phyloP scores from a whole-genome alignment of 2,113 vertebrate genomes.

The Apeltes quadracus region DNA sequence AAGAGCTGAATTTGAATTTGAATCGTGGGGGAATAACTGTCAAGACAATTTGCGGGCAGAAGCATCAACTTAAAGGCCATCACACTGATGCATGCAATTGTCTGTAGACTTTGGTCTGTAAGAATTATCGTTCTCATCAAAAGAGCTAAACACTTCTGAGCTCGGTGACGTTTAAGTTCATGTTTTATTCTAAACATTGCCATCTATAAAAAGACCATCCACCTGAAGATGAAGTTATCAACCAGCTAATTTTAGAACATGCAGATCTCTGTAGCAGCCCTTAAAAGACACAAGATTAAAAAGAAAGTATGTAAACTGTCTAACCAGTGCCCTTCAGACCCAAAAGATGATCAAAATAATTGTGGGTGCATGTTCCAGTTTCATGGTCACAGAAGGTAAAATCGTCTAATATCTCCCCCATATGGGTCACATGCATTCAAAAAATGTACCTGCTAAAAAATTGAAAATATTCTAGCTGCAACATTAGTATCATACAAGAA shows the following conservation, averaged over 20 bases:
- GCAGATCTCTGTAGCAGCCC: not conserved
- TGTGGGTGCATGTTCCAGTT: not conserved
- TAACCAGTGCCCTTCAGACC: not conserved
- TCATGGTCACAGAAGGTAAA: not conserved
- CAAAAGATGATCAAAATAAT: not conserved
- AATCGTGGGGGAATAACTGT: slow-evolving; percentile 17
- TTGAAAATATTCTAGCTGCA: not conserved
- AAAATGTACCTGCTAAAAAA: not conserved
- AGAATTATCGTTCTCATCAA: not conserved
- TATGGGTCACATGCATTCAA: not conserved
- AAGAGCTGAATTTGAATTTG: not conserved
- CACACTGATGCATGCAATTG: not conserved
- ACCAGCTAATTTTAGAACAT: not conserved
- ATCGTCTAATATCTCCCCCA: not conserved
- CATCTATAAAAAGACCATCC: not conserved
- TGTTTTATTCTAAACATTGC: not conserved
- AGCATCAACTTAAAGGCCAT: slow-evolving; percentile 2
- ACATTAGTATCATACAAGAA: not conserved
- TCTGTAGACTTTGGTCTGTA: not conserved
- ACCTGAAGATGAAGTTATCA: not conserved
- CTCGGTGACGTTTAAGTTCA: not conserved
- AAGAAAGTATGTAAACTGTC: not conserved
- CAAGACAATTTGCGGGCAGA: slow-evolving; percentile 12
- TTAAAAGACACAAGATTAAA: not conserved
- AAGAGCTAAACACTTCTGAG: not conserved